These are phyloP conservation scores for Pagrus major DNA, from an alignment of 2,113 vertebrate genomes.

Conservation along the genomic window DNA sequence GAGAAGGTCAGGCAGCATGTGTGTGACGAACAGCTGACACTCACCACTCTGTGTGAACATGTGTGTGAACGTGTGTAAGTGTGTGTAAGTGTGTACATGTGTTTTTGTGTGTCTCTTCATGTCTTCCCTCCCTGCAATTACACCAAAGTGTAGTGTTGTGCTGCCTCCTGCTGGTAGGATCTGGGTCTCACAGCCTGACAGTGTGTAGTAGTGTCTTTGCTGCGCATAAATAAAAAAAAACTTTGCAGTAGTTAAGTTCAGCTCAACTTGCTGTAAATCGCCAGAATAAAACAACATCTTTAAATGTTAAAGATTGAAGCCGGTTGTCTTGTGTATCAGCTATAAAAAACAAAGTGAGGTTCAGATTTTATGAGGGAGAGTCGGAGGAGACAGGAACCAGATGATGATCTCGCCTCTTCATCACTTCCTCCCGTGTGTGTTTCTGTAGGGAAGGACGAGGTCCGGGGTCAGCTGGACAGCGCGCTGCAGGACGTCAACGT, in stretches of 20 bases:
- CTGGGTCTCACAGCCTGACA: not conserved
- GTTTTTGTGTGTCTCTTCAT: not conserved
- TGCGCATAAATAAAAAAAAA: too few species aligned
- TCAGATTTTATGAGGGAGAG: not conserved
- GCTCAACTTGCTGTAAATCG: too few species aligned
- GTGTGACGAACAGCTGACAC: slow-evolving; percentile 27
- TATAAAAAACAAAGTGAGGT: not conserved
- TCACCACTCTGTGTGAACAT: not conserved
- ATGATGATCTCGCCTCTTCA: not conserved
- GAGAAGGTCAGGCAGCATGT: slow-evolving; percentile 16
- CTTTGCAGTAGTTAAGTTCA: too few species aligned
- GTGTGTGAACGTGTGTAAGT: not conserved
- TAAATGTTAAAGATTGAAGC: not conserved
- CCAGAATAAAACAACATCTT: too few species aligned
- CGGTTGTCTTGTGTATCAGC: not conserved
- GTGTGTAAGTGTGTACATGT: not conserved
- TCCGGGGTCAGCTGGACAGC: slow-evolving; percentile 84
- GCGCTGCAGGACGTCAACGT: slow-evolving; percentile 88
- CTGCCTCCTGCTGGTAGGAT: slow-evolving; percentile 64
- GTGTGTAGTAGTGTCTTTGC: not conserved
- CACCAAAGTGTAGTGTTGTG: not conserved
- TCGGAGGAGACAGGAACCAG: not conserved
- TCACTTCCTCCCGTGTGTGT: not conserved
- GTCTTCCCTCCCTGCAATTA: not conserved
- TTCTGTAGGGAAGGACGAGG: slow-evolving; percentile 85